phyloP scores from a whole-genome alignment of 35 echinoderm and acorn worm species.

The Apostichopus parvimensis region DNA sequence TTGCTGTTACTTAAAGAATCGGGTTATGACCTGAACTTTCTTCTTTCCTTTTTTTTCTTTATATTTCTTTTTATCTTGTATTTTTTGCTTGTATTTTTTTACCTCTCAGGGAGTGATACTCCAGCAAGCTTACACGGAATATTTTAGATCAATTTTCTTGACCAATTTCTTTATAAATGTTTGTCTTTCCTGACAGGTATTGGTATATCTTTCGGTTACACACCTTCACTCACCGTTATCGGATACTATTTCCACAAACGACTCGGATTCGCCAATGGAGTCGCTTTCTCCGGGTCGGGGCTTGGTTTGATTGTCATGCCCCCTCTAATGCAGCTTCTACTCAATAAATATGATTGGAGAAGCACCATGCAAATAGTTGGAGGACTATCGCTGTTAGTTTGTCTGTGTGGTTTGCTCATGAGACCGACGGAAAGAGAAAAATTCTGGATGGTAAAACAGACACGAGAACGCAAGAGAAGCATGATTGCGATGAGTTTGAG shows the following conservation, averaged over 20 bases:
- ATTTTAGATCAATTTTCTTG: not conserved
- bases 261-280: constrained; percentile 55
- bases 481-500: not conserved
- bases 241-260: constrained; percentile 53
- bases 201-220: constrained; percentile 33
- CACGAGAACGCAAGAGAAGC: not conserved
- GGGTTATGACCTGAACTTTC: not conserved
- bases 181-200: constrained; percentile 15
- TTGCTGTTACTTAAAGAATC: not conserved
- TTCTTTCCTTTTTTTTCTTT: too few species aligned
- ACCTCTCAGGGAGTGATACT: too few species aligned
- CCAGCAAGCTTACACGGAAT: too few species aligned
- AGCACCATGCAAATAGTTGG: constrained; percentile 37
- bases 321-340: constrained; percentile 33
- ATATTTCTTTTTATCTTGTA: not conserved
- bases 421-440: constrained; percentile 52
- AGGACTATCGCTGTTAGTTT: constrained; percentile 6
- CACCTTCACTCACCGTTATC: constrained; percentile 29
- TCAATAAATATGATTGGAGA: constrained; percentile 46
- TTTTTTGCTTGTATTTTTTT: not conserved
- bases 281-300: constrained; percentile 48
- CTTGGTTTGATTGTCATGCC: constrained; percentile 51
- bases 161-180: not conserved
- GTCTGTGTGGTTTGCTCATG: constrained; percentile 27
- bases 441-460: constrained; percentile 48